Evolutionary conservation across 2,888 invertebrate species (phyloP), one percentile per base, ranked within the genome.

Genomic region (Agrochola lota): DNA sequence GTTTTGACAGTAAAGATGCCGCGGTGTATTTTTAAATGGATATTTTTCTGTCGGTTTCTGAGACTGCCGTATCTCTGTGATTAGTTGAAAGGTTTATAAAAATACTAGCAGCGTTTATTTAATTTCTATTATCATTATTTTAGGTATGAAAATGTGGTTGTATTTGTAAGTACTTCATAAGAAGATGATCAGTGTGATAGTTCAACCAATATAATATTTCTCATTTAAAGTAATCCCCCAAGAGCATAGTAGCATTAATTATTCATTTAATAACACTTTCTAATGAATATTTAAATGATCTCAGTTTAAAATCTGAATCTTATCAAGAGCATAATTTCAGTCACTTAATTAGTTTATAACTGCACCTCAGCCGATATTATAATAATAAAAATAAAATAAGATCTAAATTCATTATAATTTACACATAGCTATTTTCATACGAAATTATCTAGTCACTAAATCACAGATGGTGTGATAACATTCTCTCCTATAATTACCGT

Each of bases 401-500:
- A 80, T 85, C 63, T 76, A 67, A 78, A 83, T 74, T 80, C 78
- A 80, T 84, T 81, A 77, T 81, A 84, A 81, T 77, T 81, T 79
- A 85, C 85, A 86, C 80, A 80, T 78, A 80, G 73, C 82, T 86
- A 88, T 88, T 88, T 88, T 88, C 89, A 87, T 88, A 84, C 75
- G 60, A 80, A 82, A 74, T 89, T 66, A 88, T 88, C 88, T 89
- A 85, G 87, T 87, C 86, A 83, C 79, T 85, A 87, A 87, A 86
- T 86, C 87, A 87, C 59, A 86, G 85, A 80, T 88, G 75, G 75
- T 87, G 81, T 89, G 87, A 89, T 89, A 88, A 90, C 87, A 87
- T 91, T 91, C 88, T 89, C 88, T 87, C 80, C 79, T 81, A 85
- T 88, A 90, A 90, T 90, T 91, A 90, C 86, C 80, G 78, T 71